Conservation (phyloP, 2,797 vertebrate species). For the Gila robusta region DNA sequence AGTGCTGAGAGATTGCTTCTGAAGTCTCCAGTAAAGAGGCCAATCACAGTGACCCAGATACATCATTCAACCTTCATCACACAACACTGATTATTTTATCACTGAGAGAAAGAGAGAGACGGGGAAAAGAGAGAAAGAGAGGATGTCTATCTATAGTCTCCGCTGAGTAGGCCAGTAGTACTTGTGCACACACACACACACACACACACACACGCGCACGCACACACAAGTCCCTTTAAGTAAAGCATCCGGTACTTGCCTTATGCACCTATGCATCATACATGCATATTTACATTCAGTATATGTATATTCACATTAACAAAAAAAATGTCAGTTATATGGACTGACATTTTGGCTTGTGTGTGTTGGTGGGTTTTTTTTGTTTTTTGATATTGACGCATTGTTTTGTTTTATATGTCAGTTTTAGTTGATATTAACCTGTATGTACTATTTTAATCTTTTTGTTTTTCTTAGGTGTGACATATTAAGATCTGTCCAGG, state of each 20-base stretch:
- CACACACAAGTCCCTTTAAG: not conserved
- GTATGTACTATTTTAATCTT: too few relatives aligned
- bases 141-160: slow-evolving; percentile 39
- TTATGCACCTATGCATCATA: not conserved
- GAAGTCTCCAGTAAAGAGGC: slow-evolving; percentile 61
- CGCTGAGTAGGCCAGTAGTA: slow-evolving; percentile 41
- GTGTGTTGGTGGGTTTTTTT: too few relatives aligned
- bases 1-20: slow-evolving; percentile 51
- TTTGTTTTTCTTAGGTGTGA: too few relatives aligned
- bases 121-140: slow-evolving; percentile 1
- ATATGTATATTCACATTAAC: too few relatives aligned
- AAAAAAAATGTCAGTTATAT: too few relatives aligned
- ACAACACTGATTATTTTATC: slow-evolving; percentile 54
- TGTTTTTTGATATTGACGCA: too few relatives aligned
- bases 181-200: not conserved
- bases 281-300: too few relatives aligned
- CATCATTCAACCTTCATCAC: slow-evolving; percentile 54
- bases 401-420: too few relatives aligned
- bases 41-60: slow-evolving; percentile 64
- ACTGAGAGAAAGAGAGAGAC: slow-evolving; percentile 33
- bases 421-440: too few relatives aligned
- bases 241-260: not conserved
- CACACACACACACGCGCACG: not conserved
- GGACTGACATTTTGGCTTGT: too few relatives aligned
- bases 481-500: too few relatives aligned